Percentiles rank a stretch among this genome's conserved stretches.
phyloP scores from a whole-genome alignment of 2,113 vertebrate species.

The Tupaia tana region DNA sequence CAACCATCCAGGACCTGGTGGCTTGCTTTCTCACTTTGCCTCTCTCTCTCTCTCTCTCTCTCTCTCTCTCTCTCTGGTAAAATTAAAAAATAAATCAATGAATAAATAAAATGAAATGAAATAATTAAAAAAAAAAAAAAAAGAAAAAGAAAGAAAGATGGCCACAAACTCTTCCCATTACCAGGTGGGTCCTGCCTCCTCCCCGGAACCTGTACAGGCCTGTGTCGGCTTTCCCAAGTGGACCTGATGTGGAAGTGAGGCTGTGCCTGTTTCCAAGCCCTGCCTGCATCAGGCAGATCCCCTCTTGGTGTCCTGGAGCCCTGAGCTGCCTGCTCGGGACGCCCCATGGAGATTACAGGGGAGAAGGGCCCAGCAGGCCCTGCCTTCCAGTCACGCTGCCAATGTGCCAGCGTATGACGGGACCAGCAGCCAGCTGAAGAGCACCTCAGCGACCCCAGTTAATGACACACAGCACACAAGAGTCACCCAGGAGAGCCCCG shows the following conservation, averaged over 20 bases:
- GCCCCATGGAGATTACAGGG: background rate
- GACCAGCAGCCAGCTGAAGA: background rate
- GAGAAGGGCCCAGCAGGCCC: background rate
- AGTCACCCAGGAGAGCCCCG: background rate
- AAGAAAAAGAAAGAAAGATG: background rate
- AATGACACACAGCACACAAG: accelerated
- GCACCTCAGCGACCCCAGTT: background rate
- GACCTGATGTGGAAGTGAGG: accelerated
- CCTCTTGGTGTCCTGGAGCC: background rate
- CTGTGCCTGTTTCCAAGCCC: background rate
- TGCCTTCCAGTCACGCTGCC: background rate
- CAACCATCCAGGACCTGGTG: too few relatives aligned
- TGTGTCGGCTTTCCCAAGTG: background rate
- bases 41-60: too few relatives aligned
- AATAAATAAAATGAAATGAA: too few relatives aligned
- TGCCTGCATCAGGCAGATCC: background rate
- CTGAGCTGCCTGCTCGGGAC: background rate
- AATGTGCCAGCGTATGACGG: background rate
- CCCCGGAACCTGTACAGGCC: background rate
- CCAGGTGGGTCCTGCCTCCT: background rate
- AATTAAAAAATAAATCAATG: too few relatives aligned
- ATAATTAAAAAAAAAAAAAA: too few relatives aligned
- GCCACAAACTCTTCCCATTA: background rate
- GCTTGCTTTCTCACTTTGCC: too few relatives aligned
- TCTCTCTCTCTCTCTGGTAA: too few relatives aligned